Conservation (phyloP, 2,888 invertebrate species). For the Chydorus sphaericus region DNA sequence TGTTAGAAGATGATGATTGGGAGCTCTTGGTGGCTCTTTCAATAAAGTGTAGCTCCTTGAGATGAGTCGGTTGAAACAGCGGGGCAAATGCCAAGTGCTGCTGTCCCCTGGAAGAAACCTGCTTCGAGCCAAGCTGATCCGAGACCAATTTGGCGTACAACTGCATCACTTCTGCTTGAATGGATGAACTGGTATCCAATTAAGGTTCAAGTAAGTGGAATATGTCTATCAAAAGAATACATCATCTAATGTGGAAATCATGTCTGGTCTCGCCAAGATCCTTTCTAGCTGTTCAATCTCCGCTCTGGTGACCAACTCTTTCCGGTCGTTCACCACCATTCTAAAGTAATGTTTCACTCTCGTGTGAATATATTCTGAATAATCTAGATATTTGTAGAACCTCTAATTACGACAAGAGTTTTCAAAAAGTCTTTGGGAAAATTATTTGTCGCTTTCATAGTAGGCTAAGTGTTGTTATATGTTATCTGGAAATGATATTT, state of each 20-base stretch:
- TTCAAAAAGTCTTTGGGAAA: too few species aligned
- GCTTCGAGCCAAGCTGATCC: background rate
- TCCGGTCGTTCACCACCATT: slow-evolving; percentile 66
- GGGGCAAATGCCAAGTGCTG: background rate
- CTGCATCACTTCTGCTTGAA: slow-evolving; percentile 13
- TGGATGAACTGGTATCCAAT: background rate
- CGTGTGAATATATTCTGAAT: background rate
- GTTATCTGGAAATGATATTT: too few species aligned
- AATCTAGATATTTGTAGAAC: too few species aligned
- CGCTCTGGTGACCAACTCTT: slow-evolving; percentile 65
- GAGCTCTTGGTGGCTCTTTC: background rate
- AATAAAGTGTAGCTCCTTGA: slow-evolving; percentile 5
- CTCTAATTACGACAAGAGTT: too few species aligned
- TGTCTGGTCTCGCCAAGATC: slow-evolving; percentile 32
- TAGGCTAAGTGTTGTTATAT: too few species aligned
- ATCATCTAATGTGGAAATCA: background rate
- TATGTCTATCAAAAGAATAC: background rate
- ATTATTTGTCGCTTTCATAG: too few species aligned
- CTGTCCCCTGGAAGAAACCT: background rate
- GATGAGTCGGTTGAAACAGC: background rate
- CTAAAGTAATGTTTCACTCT: slow-evolving; percentile 25
- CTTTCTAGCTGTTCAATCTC: slow-evolving; percentile 64
- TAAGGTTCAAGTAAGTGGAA: background rate
- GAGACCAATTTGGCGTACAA: slow-evolving; percentile 7
- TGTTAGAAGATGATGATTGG: too few species aligned